phyloP scores from a whole-genome alignment of 2,888 invertebrate species.

The Ormyrus thymus region DNA sequence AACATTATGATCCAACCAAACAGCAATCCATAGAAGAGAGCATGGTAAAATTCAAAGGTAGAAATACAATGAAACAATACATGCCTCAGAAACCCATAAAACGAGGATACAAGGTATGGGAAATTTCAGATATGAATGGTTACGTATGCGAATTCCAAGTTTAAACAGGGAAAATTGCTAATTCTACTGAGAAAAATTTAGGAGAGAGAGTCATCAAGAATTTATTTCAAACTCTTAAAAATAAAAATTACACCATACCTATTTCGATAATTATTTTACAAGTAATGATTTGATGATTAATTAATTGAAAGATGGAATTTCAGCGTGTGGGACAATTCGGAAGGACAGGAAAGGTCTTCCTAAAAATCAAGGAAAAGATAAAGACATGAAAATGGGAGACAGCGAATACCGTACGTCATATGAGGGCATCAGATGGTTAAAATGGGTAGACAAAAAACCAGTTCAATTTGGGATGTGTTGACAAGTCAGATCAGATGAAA shows the following conservation, averaged over 20 bases:
- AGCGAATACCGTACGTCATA: slow-evolving; percentile 11
- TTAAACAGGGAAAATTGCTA: no score
- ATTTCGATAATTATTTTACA: no score
- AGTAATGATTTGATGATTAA: slow-evolving; percentile 16
- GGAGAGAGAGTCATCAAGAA: no score
- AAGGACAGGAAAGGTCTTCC: slow-evolving; percentile 5
- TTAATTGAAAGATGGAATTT: slow-evolving; percentile 15
- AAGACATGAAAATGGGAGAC: slow-evolving; percentile 5
- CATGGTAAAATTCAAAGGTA: slow-evolving; percentile 2
- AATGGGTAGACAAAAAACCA: not conserved
- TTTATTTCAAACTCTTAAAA: no score
- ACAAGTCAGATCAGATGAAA: slow-evolving; percentile 63
- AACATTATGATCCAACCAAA: no score
- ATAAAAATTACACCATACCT: no score
- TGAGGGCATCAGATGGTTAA: slow-evolving; percentile 2
- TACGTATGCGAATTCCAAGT: no score
- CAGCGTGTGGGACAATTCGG: slow-evolving; percentile 17
- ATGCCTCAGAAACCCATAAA: slow-evolving; percentile 20
- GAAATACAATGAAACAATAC: not conserved
- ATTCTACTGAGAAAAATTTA: no score
- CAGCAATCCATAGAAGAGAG: slow-evolving; percentile 8
- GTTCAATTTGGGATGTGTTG: slow-evolving; percentile 61
- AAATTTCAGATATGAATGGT: no score
- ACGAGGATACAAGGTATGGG: slow-evolving; percentile 12
- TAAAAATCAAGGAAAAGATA: slow-evolving; percentile 6